Conservation (phyloP, 2,113 vertebrate species). For the Electrona antarctica region DNA sequence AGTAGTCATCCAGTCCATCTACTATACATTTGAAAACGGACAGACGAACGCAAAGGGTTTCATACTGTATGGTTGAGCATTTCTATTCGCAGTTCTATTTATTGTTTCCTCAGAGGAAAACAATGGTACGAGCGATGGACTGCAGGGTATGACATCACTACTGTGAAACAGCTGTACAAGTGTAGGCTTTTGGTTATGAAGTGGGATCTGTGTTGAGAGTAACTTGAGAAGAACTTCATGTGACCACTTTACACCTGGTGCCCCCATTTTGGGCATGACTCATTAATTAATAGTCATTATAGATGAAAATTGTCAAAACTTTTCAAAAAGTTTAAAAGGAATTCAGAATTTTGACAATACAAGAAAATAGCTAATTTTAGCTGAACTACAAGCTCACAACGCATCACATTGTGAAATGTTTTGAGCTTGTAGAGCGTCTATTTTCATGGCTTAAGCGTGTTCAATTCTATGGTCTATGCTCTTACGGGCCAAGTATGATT, state of each 20-base stretch:
- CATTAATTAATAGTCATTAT: too few species aligned
- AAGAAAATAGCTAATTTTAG: too few species aligned
- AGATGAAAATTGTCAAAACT: too few species aligned
- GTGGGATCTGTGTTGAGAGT: too few species aligned
- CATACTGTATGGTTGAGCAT: neutral
- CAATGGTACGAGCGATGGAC: neutral
- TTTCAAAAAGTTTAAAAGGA: too few species aligned
- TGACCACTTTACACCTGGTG: too few species aligned
- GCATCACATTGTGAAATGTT: too few species aligned
- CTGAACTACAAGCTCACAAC: too few species aligned
- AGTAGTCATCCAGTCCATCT: neutral
- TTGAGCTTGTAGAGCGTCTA: too few species aligned
- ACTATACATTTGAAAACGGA: neutral
- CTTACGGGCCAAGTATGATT: neutral
- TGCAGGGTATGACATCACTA: neutral
- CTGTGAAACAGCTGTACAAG: neutral
- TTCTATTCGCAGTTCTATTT: neutral
- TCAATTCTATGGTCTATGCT: neutral
- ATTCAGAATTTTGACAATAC: too few species aligned
- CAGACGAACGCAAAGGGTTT: neutral
- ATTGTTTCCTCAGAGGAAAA: neutral
- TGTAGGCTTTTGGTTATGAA: neutral
- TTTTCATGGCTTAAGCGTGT: neutral
- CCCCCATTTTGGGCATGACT: too few species aligned
- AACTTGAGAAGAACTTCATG: too few species aligned